Percentiles rank a stretch among this genome's conserved stretches.
Evolutionary conservation across 1,140 invertebrate genomes (phyloP).

Genomic region (Zaprionus vittiger): DNA sequence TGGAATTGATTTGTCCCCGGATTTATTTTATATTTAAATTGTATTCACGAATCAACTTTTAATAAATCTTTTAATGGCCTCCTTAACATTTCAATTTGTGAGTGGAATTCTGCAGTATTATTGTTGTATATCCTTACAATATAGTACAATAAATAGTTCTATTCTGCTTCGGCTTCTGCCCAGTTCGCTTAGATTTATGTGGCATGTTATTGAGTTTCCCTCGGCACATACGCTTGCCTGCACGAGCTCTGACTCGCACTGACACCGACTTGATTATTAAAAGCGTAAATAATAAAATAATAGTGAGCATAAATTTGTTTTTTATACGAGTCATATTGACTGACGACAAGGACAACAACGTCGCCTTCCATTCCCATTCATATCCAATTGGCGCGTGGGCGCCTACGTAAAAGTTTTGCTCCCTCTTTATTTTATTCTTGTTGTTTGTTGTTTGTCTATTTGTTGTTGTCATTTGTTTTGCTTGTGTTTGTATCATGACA

Average conservation of each 20-base stretch:
- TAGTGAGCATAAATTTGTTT: slow-evolving; percentile 41
- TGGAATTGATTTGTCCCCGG: neutral
- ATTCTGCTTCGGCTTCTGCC: neutral
- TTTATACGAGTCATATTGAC: slow-evolving; percentile 20
- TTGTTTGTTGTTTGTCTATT: slow-evolving; percentile 37
- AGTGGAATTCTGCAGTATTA: neutral
- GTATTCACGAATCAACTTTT: neutral
- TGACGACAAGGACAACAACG: neutral
- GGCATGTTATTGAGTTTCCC: slow-evolving; percentile 18
- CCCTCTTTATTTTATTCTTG: slow-evolving; percentile 23
- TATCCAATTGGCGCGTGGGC: slow-evolving; percentile 37
- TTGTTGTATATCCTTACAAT: neutral
- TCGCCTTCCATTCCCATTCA: neutral
- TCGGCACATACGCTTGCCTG: neutral
- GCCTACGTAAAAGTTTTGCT: slow-evolving; percentile 32
- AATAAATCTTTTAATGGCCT: neutral
- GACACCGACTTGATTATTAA: slow-evolving; percentile 31
- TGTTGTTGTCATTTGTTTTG: slow-evolving; percentile 36
- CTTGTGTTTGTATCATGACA: slow-evolving; percentile 26
- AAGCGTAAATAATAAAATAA: slow-evolving; percentile 36
- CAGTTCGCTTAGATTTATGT: slow-evolving; percentile 5
- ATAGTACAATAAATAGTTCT: neutral
- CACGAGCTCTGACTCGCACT: neutral
- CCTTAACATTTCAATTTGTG: neutral
- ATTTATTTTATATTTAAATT: slow-evolving; percentile 4